Evolutionary conservation across 2,797 vertebrate genomes (phyloP).

Genomic region (Gymnodraco acuticeps): DNA sequence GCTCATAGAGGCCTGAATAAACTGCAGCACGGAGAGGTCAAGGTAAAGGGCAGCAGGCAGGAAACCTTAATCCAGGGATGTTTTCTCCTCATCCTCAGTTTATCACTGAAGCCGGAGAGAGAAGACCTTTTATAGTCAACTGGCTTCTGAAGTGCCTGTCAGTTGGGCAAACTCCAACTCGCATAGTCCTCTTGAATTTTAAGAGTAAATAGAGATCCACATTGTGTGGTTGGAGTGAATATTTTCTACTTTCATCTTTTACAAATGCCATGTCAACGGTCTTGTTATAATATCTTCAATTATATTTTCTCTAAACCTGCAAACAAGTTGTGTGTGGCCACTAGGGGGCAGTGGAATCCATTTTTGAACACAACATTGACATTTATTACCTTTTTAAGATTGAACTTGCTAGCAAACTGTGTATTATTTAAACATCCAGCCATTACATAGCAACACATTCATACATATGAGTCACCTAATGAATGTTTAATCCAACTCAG

Average conservation of each 20-base stretch:
- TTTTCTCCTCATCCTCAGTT: constrained; percentile 56
- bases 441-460: not conserved
- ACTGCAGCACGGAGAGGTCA: constrained; percentile 42
- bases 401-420: not conserved
- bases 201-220: not conserved
- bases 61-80: constrained; percentile 46
- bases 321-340: not conserved
- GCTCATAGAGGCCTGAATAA: constrained; percentile 49
- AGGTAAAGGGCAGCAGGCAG: constrained; percentile 47
- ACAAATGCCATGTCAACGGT: not conserved
- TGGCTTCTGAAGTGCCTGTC: constrained; percentile 22
- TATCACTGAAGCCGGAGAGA: constrained; percentile 46
- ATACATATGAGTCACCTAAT: not conserved
- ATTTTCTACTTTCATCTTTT: not conserved
- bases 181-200: constrained; percentile 1
- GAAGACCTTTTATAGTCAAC: constrained; percentile 30
- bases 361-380: not conserved
- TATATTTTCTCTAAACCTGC: not conserved
- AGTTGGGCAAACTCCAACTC: constrained; percentile 4
- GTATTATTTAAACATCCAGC: not conserved
- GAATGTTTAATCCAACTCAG: not conserved
- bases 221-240: not conserved
- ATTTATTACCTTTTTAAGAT: not conserved
- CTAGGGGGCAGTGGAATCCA: not conserved
- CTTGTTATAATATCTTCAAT: not conserved